Percentiles rank a stretch among this genome's conserved stretches.
phyloP scores from a whole-genome alignment of 2,888 invertebrate genomes.

The Drosophila subsilvestris region DNA sequence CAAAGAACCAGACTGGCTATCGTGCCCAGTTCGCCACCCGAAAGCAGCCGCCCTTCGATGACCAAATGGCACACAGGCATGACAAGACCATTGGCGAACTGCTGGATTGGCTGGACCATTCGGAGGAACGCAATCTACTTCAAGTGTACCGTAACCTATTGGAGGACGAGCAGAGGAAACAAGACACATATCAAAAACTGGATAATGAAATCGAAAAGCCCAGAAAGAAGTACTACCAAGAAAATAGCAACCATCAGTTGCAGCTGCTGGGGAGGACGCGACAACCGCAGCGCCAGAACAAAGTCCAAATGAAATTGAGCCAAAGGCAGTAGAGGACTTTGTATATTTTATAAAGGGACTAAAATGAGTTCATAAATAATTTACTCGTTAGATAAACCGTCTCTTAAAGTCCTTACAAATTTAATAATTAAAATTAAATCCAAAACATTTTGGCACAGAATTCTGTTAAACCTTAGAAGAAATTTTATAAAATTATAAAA shows the following conservation, averaged over 20 bases:
- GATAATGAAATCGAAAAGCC: conserved; percentile 11
- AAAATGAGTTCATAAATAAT: background rate
- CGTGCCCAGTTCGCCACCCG: conserved; percentile 60
- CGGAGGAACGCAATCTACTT: conserved; percentile 56
- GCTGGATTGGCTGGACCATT: conserved; percentile 56
- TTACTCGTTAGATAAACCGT: conserved; percentile 20
- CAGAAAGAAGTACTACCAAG: background rate
- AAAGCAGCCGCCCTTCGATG: conserved; percentile 57
- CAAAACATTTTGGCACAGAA: no score
- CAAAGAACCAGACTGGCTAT: conserved; percentile 38
- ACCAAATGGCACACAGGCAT: conserved; percentile 57
- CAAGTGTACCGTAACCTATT: conserved; percentile 54
- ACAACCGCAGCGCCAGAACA: background rate
- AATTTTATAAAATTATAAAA: background rate
- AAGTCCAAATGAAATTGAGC: conserved; percentile 16
- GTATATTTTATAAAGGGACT: conserved; percentile 63
- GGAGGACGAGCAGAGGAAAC: conserved; percentile 27
- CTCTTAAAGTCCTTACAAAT: background rate
- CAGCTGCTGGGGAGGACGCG: conserved; percentile 31
- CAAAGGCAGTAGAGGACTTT: conserved; percentile 37
- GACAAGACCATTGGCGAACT: conserved; percentile 59
- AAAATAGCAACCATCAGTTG: conserved; percentile 23
- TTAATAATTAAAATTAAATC: no score
- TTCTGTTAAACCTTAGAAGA: background rate
- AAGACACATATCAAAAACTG: conserved; percentile 11